Evolutionary conservation across 1,140 invertebrate species (phyloP), one percentile per base, ranked within the genome.

Genomic region (Latrodectus geometricus): DNA sequence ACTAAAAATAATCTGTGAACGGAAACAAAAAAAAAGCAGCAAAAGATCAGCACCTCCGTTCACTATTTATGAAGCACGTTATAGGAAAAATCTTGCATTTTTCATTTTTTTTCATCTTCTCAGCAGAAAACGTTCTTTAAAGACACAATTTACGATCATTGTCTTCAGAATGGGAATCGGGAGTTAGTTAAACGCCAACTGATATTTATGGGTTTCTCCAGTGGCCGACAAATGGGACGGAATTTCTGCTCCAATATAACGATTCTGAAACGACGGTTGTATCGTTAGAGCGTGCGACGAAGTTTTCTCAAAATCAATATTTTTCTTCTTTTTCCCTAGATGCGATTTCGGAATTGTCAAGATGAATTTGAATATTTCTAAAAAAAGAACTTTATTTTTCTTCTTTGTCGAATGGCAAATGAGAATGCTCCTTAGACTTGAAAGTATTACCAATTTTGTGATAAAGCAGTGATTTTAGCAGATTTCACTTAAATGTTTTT

Each of bases 121-220:
- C 9, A 70, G 15, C 20, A 61, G 17, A 49, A 75, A 84, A 35
- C 73, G 82, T 66, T 84, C 61, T 69, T 84, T 84, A 84, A 84
- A 84, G 82, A 76, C 73, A 65, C 73, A 84, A 84, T 84, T 84
- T 76, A 84, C 73, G 72, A 76, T 69, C 82, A 84, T 84, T 84
- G 73, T 84, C 56, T 9, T 15, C 35, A 69, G 35, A 84, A 76
- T 84, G 82, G 65, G 73, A 69, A 84, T 66, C 9, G 73, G 54
- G 54, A 84, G 82, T 84, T 84, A 84, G 82, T 84, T 84, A 84
- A 84, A 84, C 82, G 72, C 72, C 72, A 68, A 84, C 56, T 54
- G 72, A 84, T 84, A 84, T 84, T 84, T 84, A 84, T 84, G 82
- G 35, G 56, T n/a, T 23, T 68, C 48, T n/a, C 12, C 73, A 52